Percentiles rank a stretch among this genome's conserved stretches.
Conservation (phyloP, 2,797 vertebrate genomes). For the Micropoecilia bifurca region DNA sequence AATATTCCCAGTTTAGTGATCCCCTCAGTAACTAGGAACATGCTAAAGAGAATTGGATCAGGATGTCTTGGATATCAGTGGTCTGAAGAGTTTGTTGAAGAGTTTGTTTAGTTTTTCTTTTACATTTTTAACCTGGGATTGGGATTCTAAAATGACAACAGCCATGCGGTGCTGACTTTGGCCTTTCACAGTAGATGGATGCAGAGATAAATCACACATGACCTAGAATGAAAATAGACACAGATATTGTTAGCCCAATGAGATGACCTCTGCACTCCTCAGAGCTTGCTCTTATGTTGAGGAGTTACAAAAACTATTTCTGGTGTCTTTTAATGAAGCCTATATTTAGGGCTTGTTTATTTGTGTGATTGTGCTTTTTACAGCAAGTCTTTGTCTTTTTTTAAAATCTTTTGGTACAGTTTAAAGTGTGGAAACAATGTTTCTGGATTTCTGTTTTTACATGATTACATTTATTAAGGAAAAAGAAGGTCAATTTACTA, state of each 20-base stretch:
- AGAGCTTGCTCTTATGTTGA: conserved; percentile 42
- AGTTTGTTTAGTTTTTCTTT: conserved; percentile 10
- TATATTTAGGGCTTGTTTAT: conserved; percentile 27
- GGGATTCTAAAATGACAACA: conserved; percentile 33
- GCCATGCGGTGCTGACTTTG: conserved; percentile 35
- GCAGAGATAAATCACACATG: conserved; percentile 51
- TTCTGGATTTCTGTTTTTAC: background rate
- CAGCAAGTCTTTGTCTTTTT: conserved; percentile 25
- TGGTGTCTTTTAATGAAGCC: conserved; percentile 9
- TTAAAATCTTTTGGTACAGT: conserved; percentile 14
- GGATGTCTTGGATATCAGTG: conserved; percentile 12
- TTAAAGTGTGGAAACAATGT: conserved; percentile 13
- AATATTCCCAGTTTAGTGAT: conserved; percentile 42
- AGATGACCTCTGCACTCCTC: conserved; percentile 37
- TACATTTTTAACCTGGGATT: conserved; percentile 20
- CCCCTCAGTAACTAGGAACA: conserved; percentile 39
- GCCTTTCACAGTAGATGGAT: conserved; percentile 25
- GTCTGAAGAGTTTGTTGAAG: conserved; percentile 2
- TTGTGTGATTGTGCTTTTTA: conserved; percentile 39
- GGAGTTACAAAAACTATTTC: conserved; percentile 24
- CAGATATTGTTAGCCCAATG: conserved; percentile 26
- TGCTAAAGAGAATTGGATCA: conserved; percentile 21
- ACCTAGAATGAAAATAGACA: conserved; percentile 61
- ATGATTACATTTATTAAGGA: background rate
- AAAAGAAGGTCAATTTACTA: background rate